Conservation (phyloP, 2,888 invertebrate species). For the Cataglyphis altisquamis region DNA sequence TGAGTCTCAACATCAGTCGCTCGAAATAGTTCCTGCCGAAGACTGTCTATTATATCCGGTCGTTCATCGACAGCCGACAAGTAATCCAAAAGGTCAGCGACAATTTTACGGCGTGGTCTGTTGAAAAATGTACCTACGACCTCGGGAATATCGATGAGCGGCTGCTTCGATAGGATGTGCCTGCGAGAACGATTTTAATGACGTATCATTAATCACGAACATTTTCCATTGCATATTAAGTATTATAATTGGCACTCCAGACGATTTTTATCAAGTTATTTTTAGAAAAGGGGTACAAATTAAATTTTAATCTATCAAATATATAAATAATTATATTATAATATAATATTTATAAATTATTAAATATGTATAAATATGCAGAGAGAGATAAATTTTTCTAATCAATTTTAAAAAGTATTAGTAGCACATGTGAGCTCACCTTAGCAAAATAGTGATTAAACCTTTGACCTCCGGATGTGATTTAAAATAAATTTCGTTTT, state of each 20-base stretch:
- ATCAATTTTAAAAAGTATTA: neutral
- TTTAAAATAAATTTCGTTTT: constrained; percentile 76
- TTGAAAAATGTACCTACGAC: constrained; percentile 76
- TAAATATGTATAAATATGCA: neutral
- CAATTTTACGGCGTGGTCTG: constrained; percentile 69
- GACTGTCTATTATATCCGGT: constrained; percentile 56
- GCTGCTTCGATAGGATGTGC: constrained; percentile 67
- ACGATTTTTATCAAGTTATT: neutral
- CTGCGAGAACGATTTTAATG: constrained; percentile 64
- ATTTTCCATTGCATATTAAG: constrained; percentile 27
- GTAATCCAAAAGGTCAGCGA: constrained; percentile 73
- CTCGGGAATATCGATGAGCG: constrained; percentile 68
- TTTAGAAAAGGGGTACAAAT: neutral
- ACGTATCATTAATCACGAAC: constrained; percentile 35
- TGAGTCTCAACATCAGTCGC: neutral
- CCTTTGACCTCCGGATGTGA: constrained; percentile 78
- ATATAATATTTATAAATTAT: neutral
- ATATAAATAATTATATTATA: neutral
- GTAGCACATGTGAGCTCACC: constrained; percentile 54
- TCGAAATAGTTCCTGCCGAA: constrained; percentile 62
- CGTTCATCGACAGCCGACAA: constrained; percentile 60
- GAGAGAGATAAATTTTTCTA: neutral
- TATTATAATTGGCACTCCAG: constrained; percentile 29
- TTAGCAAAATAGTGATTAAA: constrained; percentile 74
- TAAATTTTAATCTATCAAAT: neutral